Conservation (phyloP, 37 sponge, comb jelly and placozoan genomes). For the Agelas oroides region DNA sequence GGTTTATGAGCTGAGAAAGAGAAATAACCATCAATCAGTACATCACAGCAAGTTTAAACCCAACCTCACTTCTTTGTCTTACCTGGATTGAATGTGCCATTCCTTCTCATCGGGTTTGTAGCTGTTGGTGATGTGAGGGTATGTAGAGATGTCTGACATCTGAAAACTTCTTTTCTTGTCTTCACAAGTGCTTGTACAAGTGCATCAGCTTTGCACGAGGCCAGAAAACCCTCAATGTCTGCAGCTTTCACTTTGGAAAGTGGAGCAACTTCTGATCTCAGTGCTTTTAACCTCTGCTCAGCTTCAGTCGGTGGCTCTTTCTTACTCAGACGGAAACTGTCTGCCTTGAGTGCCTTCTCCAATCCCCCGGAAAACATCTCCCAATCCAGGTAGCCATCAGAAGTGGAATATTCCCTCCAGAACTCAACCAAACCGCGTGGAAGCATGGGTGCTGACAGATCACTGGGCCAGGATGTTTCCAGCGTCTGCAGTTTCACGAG, state of each 20-base stretch:
- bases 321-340: background rate
- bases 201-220: background rate
- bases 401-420: conserved; percentile 25
- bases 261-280: background rate
- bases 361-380: conserved; percentile 28
- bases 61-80: too few relatives aligned
- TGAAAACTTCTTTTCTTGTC: conserved; percentile 53
- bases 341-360: conserved; percentile 18
- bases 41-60: too few relatives aligned
- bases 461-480: conserved; percentile 29
- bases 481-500: conserved; percentile 23
- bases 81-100: too few relatives aligned
- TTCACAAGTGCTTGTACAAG: conserved; percentile 17
- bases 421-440: conserved; percentile 24
- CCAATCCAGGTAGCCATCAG: conserved; percentile 48
- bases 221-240: conserved; percentile 34
- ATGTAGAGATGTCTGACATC: conserved; percentile 36
- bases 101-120: too few relatives aligned
- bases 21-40: too few relatives aligned
- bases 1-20: too few relatives aligned
- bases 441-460: background rate
- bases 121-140: too few relatives aligned
- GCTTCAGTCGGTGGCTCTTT: background rate
- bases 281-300: background rate
- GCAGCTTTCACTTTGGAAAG: background rate